A percentile compares a stretch with the other conserved stretches of the same genome.
These are phyloP conservation scores for Stegana nigrithorax DNA, from an alignment of 2,888 invertebrate genomes.

Conservation along the genomic window DNA sequence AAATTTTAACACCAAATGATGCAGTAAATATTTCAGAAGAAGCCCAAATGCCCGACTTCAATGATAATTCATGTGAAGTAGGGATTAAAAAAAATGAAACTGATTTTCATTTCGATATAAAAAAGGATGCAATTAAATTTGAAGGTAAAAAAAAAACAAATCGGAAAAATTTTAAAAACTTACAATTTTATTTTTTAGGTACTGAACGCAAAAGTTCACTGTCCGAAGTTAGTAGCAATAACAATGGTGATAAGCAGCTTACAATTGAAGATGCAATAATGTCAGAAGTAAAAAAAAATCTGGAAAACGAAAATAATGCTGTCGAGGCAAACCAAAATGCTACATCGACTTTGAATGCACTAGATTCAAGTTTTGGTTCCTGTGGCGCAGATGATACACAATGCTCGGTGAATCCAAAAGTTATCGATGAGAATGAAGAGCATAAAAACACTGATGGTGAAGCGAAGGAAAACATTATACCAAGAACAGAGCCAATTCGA, in stretches of 20 bases:
- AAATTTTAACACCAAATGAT: slow-evolving; percentile 59
- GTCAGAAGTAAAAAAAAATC: slow-evolving; percentile 38
- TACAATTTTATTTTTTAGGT: slow-evolving; percentile 33
- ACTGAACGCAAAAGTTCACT: slow-evolving; percentile 53
- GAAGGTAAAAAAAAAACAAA: slow-evolving; percentile 47
- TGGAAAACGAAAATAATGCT: background rate
- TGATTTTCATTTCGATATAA: slow-evolving; percentile 65
- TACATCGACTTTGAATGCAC: background rate
- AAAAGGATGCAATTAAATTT: slow-evolving; percentile 66
- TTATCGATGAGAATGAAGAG: background rate
- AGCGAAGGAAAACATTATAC: background rate
- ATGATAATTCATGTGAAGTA: slow-evolving; percentile 59
- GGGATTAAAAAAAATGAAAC: slow-evolving; percentile 31
- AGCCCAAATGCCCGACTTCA: slow-evolving; percentile 68
- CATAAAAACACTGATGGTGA: background rate
- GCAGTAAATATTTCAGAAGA: slow-evolving; percentile 67
- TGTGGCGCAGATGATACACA: slow-evolving; percentile 22
- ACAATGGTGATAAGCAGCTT: slow-evolving; percentile 15
- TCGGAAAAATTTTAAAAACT: background rate
- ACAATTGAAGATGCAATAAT: slow-evolving; percentile 48
- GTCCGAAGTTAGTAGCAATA: slow-evolving; percentile 27
- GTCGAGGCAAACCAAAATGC: background rate
- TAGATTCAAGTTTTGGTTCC: slow-evolving; percentile 16
- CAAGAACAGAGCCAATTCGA: background rate
- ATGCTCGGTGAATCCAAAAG: background rate